Evolutionary conservation across 2,797 vertebrate genomes (phyloP).

Genomic region (Rhinoraja longicauda): DNA sequence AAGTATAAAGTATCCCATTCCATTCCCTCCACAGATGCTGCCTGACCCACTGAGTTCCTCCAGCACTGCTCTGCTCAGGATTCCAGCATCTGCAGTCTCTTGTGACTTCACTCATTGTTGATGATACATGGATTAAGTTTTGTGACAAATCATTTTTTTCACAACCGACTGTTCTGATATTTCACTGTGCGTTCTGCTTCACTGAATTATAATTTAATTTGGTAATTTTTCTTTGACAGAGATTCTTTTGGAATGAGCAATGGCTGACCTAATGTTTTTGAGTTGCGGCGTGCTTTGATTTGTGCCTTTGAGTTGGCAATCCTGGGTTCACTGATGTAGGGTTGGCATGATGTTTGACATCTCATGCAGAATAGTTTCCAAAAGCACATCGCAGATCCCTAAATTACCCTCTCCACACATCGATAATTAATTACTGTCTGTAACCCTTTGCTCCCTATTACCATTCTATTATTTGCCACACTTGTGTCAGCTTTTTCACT

Average conservation of each 20-base stretch:
- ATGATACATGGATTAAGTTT: background rate
- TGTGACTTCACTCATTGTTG: background rate
- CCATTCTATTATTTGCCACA: background rate
- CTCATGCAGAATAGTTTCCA: background rate
- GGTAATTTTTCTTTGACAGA: background rate
- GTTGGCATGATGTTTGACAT: background rate
- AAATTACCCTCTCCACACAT: background rate
- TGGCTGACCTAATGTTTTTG: constrained; percentile 1
- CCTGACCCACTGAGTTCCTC: no score
- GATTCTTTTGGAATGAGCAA: background rate
- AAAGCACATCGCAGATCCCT: background rate
- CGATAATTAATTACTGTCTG: background rate
- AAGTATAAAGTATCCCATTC: no score
- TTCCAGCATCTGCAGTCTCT: no score
- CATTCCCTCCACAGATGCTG: no score
- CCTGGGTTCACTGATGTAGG: background rate
- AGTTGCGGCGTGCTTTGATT: background rate
- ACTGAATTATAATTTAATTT: constrained; percentile 19
- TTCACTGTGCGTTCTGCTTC: background rate
- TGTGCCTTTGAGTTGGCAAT: background rate
- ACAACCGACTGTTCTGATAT: background rate
- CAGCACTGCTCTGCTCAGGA: no score
- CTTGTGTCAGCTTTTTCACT: background rate
- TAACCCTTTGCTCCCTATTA: background rate
- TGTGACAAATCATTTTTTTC: background rate